Percentiles rank a stretch among this genome's conserved stretches.
Conservation (phyloP, 2,797 vertebrate genomes). For the Somateria mollissima region DNA sequence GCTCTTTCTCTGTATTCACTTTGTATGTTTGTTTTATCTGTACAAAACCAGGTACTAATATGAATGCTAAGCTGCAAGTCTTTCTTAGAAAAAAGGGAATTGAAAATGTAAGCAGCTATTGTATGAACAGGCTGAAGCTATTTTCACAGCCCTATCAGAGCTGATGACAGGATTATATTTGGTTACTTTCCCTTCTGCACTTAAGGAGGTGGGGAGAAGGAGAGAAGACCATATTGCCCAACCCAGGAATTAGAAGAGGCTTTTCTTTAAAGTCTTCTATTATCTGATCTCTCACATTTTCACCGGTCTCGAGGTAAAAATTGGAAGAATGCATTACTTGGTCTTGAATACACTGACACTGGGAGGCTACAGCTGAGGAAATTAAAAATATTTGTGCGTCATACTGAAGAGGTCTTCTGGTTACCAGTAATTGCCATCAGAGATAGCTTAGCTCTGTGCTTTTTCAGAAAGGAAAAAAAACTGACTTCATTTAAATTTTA, state of each 20-base stretch:
- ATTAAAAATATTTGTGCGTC: background rate
- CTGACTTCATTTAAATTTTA: no score
- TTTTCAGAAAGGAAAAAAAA: background rate
- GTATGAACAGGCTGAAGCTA: background rate
- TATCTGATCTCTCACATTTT: slow-evolving; percentile 15
- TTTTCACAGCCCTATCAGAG: background rate
- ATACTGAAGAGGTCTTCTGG: background rate
- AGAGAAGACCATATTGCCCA: background rate
- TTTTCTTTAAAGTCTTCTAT: slow-evolving; percentile 1
- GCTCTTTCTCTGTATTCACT: background rate
- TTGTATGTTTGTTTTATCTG: background rate
- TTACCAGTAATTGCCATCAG: background rate
- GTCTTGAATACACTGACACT: background rate
- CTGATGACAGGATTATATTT: background rate
- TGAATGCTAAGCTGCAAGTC: background rate
- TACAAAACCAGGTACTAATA: background rate
- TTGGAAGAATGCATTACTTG: background rate
- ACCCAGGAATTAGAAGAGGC: background rate
- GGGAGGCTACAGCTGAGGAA: background rate
- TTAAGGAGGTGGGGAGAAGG: background rate
- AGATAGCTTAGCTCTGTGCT: background rate
- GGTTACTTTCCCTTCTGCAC: background rate
- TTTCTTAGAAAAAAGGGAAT: background rate
- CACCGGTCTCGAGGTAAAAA: background rate
- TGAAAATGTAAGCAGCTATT: background rate